Evolutionary conservation across 2,797 vertebrate genomes (phyloP).

Genomic region (Pogoniulus pusillus): DNA sequence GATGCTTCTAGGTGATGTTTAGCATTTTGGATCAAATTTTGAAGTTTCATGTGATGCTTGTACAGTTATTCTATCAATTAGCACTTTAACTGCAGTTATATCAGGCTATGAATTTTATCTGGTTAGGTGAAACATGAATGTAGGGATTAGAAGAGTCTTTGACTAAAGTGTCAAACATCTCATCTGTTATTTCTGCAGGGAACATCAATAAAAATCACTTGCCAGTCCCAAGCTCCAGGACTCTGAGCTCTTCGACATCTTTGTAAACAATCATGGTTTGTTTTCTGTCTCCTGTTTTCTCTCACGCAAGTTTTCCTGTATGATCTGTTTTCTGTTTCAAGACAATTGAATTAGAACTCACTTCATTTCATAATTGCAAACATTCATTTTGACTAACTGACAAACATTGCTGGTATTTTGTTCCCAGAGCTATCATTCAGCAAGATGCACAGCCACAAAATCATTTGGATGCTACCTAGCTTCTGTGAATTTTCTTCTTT

Average conservation of each 20-base stretch:
- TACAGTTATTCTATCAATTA: conserved; percentile 64
- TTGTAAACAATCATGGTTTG: conserved; percentile 71
- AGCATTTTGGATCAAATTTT: conserved; percentile 63
- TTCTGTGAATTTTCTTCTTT: conserved; percentile 65
- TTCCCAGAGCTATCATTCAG: conserved; percentile 67
- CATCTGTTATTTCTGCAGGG: conserved; percentile 47
- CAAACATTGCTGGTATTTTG: conserved; percentile 67
- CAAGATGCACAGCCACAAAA: conserved; percentile 43
- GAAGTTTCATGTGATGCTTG: conserved; percentile 60
- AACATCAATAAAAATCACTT: conserved; percentile 61
- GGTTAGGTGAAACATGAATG: conserved; percentile 59
- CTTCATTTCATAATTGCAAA: conserved; percentile 73
- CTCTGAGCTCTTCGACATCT: conserved; percentile 57
- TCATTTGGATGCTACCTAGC: conserved; percentile 53
- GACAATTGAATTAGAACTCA: conserved; percentile 74
- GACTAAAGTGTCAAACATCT: conserved; percentile 38
- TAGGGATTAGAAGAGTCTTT: neutral
- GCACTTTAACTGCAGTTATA: conserved; percentile 45
- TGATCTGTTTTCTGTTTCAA: conserved; percentile 72
- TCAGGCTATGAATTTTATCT: conserved; percentile 55
- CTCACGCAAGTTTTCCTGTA: conserved; percentile 63
- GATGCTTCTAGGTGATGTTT: conserved; percentile 59
- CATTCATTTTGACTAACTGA: conserved; percentile 74
- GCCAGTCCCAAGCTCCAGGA: conserved; percentile 46
- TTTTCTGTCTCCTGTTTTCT: conserved; percentile 73